phyloP scores from a whole-genome alignment of 2,888 invertebrate species.

The Selenia dentaria region DNA sequence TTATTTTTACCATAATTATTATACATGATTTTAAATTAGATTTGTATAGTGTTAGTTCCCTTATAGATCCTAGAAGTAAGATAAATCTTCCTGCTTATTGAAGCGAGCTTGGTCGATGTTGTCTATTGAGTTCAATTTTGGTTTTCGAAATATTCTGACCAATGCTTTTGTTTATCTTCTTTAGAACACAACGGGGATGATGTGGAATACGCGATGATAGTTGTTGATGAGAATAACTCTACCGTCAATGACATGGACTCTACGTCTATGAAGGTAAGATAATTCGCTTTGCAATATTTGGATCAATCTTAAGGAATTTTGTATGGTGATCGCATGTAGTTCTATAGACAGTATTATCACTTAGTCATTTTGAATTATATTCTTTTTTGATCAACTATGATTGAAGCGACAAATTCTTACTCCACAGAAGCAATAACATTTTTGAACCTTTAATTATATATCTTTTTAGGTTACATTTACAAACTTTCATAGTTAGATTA shows the following conservation, averaged over 20 bases:
- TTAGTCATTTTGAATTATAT: not conserved
- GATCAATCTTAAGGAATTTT: constrained; percentile 23
- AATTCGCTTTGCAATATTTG: constrained; percentile 12
- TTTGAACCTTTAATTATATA: no score
- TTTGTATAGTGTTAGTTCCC: constrained; percentile 25
- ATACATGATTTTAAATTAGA: constrained; percentile 11
- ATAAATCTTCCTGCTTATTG: constrained; percentile 56
- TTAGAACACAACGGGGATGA: constrained; percentile 88
- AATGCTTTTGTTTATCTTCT: constrained; percentile 34
- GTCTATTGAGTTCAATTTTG: constrained; percentile 34
- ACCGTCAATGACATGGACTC: constrained; percentile 92
- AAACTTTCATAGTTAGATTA: constrained; percentile 11
- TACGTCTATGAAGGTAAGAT: constrained; percentile 92
- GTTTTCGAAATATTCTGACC: constrained; percentile 13
- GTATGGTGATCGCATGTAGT: constrained; percentile 41
- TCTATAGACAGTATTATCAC: not conserved
- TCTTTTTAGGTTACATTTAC: constrained; percentile 1
- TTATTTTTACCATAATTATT: constrained; percentile 1
- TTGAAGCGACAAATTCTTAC: no score
- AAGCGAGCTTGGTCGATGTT: constrained; percentile 74
- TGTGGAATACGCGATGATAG: constrained; percentile 94
- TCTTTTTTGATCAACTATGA: not conserved
- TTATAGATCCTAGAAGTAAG: constrained; percentile 20
- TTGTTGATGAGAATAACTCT: constrained; percentile 95
- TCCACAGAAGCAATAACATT: no score